Conservation (phyloP, 2,888 invertebrate species). For the Nomada lathburiana region DNA sequence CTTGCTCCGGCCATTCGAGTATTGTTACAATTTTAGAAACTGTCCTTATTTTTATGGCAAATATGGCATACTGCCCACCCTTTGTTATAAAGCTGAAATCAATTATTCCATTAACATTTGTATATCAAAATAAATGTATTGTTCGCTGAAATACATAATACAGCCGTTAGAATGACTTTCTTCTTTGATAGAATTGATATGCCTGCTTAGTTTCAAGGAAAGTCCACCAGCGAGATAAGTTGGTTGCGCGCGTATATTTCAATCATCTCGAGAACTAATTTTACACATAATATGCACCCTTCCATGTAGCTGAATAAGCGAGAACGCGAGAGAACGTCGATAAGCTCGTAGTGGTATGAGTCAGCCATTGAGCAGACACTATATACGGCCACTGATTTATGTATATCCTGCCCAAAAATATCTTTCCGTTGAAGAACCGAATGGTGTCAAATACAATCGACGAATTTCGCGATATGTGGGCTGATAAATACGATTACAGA, state of each 20-base stretch:
- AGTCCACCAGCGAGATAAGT: background rate
- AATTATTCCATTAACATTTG: too few species aligned
- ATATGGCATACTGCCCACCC: too few species aligned
- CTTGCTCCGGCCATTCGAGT: background rate
- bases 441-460: background rate
- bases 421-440: background rate
- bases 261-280: conserved; percentile 26
- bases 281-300: conserved; percentile 16
- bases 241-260: background rate
- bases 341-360: conserved; percentile 22
- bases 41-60: background rate
- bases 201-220: background rate
- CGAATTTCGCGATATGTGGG: background rate
- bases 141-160: too few species aligned
- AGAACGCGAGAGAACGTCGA: conserved; percentile 13
- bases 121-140: too few species aligned
- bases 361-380: conserved; percentile 33
- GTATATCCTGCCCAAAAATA: background rate
- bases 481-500: background rate
- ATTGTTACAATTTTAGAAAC: background rate
- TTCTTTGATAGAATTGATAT: background rate
- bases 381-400: conserved; percentile 2
- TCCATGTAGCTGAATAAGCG: conserved; percentile 24
- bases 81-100: too few species aligned
- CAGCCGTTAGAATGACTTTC: too few species aligned